These are phyloP conservation scores for Holacanthus passer DNA, from an alignment of 2,113 vertebrate genomes.

Conservation along the genomic window DNA sequence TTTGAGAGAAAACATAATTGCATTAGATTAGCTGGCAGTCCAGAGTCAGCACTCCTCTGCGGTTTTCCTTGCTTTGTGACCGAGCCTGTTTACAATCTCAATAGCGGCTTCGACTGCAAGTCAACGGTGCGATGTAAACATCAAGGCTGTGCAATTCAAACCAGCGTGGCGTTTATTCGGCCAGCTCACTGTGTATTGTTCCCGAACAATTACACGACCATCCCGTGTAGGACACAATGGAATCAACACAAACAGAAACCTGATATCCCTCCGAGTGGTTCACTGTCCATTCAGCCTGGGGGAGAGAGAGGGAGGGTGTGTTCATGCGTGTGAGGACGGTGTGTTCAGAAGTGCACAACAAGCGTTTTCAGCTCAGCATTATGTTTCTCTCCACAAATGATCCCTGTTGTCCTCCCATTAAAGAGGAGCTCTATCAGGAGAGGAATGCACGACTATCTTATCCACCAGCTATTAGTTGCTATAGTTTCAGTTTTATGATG, in stretches of 20 bases:
- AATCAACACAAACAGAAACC: constrained; percentile 71
- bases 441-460: constrained; percentile 72
- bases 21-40: constrained; percentile 56
- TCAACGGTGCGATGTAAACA: constrained; percentile 36
- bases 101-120: constrained; percentile 10
- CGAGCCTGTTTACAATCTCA: constrained; percentile 9
- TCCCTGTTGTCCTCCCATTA: neutral
- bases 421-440: constrained; percentile 35
- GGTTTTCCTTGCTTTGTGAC: constrained; percentile 36
- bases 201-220: constrained; percentile 50
- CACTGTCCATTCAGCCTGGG: constrained; percentile 40
- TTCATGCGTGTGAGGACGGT: constrained; percentile 10
- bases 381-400: constrained; percentile 25
- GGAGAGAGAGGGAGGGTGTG: neutral
- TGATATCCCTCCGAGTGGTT: constrained; percentile 47
- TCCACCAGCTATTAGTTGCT: constrained; percentile 61
- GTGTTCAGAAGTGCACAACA: neutral
- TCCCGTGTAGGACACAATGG: constrained; percentile 59
- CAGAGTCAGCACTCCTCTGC: constrained; percentile 37
- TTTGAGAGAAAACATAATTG: constrained; percentile 49
- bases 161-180: constrained; percentile 19
- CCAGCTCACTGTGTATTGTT: constrained; percentile 63
- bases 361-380: constrained; percentile 26
- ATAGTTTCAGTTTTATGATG: constrained; percentile 57
- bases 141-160: constrained; percentile 27